Percentiles rank a stretch among this genome's conserved stretches.
Conservation (phyloP, 1,140 invertebrate species). For the Uloborus diversus region DNA sequence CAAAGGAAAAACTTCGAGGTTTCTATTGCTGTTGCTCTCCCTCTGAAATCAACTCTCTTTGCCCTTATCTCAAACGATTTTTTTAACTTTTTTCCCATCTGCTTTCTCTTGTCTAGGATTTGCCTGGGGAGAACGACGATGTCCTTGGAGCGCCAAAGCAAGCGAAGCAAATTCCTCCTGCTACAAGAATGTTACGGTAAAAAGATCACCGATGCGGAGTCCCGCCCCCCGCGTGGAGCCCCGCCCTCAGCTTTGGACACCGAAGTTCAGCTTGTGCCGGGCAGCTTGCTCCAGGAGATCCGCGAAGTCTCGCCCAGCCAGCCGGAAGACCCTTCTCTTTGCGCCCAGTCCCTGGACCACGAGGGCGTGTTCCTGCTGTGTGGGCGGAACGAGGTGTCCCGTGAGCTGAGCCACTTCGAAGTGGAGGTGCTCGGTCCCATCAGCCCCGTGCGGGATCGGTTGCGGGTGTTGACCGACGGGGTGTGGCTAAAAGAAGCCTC, state of each 20-base stretch:
- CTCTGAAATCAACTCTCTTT: too few species aligned
- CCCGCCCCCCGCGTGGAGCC: slow-evolving; percentile 9
- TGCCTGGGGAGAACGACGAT: too few species aligned
- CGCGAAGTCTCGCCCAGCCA: too few species aligned
- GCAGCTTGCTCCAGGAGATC: slow-evolving; percentile 50
- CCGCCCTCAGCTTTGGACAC: slow-evolving; percentile 40
- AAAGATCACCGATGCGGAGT: slow-evolving; percentile 46
- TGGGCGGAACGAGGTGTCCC: slow-evolving; percentile 18
- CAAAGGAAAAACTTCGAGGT: too few species aligned
- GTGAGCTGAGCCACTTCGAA: slow-evolving; percentile 53
- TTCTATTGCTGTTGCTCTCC: too few species aligned
- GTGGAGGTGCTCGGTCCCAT: slow-evolving; percentile 51
- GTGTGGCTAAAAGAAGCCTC: slow-evolving; percentile 44
- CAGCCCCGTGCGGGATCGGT: slow-evolving; percentile 37
- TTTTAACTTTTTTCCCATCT: too few species aligned
- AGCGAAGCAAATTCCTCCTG: slow-evolving; percentile 29
- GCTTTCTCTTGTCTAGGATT: too few species aligned
- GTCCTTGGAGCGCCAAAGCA: slow-evolving; percentile 25
- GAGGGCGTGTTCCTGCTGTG: slow-evolving; percentile 53
- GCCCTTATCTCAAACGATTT: too few species aligned
- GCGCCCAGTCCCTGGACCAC: slow-evolving; percentile 52
- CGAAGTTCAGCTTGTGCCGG: slow-evolving; percentile 51
- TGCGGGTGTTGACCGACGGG: slow-evolving; percentile 37
- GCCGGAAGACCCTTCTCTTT: slow-evolving; percentile 28
- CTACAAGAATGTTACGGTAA: slow-evolving; percentile 51